Evolutionary conservation across 2,888 invertebrate genomes (phyloP).

Genomic region (Elgonia sp.): DNA sequence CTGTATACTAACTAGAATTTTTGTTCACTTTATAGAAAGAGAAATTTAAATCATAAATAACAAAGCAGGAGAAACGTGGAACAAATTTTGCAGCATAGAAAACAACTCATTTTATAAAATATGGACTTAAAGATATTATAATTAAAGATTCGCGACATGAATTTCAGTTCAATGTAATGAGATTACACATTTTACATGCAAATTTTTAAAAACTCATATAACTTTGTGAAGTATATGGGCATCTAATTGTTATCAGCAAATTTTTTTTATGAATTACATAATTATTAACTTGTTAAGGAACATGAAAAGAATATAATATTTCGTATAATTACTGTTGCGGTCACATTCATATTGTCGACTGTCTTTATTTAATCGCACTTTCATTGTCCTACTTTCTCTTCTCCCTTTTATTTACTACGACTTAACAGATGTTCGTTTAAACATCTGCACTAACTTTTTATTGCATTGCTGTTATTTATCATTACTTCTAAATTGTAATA

Average conservation of each 20-base stretch:
- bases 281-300: slow-evolving; percentile 24
- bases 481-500: slow-evolving; percentile 15
- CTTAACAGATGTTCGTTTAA: slow-evolving; percentile 53
- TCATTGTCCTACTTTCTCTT: slow-evolving; percentile 72
- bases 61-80: slow-evolving; percentile 8
- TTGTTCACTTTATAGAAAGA: slow-evolving; percentile 35
- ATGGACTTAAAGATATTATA: background rate
- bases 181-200: background rate
- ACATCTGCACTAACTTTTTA: slow-evolving; percentile 34
- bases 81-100: background rate
- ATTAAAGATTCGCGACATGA: background rate
- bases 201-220: no score
- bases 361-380: slow-evolving; percentile 71
- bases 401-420: slow-evolving; percentile 68
- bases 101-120: slow-evolving; percentile 2
- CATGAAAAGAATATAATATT: slow-evolving; percentile 42
- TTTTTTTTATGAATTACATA: slow-evolving; percentile 25
- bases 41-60: slow-evolving; percentile 49
- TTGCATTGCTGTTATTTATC: background rate
- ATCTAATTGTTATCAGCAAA: background rate
- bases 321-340: slow-evolving; percentile 34
- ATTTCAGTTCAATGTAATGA: background rate
- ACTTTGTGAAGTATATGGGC: no score
- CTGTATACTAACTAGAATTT: no score
- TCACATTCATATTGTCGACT: slow-evolving; percentile 52